phyloP scores from a whole-genome alignment of 2,888 invertebrate species.

The Epistrophe eligans region DNA sequence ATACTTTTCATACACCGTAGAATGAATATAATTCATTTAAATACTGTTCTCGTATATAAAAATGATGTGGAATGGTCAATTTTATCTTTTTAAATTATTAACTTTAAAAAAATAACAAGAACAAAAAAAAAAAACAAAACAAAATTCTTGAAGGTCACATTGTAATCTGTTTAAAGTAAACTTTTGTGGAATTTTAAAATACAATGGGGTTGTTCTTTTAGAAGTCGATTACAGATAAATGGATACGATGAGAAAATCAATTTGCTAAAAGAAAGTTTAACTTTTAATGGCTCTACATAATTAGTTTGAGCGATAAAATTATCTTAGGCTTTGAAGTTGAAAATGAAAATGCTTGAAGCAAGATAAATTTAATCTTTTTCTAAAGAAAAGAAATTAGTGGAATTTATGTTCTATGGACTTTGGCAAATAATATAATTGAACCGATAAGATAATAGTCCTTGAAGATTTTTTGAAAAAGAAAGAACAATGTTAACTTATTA shows the following conservation, averaged over 20 bases:
- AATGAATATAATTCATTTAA: background rate
- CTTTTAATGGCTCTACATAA: constrained; percentile 34
- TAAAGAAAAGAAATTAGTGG: background rate
- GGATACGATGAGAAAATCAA: constrained; percentile 18
- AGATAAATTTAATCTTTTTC: constrained; percentile 9
- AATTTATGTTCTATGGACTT: background rate
- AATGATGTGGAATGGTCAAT: background rate
- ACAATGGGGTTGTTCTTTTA: constrained; percentile 8
- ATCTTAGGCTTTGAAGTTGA: constrained; percentile 18
- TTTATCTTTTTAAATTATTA: background rate
- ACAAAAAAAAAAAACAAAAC: background rate
- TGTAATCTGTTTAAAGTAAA: constrained; percentile 20
- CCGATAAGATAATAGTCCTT: background rate
- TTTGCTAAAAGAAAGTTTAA: constrained; percentile 9
- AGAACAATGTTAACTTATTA: too few species aligned
- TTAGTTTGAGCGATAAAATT: constrained; percentile 29
- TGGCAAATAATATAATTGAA: background rate
- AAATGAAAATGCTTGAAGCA: background rate
- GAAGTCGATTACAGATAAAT: constrained; percentile 5
- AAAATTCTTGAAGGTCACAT: constrained; percentile 1
- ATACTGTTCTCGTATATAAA: background rate
- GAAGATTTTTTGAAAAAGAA: background rate
- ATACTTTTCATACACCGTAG: background rate
- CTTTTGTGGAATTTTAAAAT: constrained; percentile 10
- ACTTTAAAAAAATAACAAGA: background rate